A percentile compares a stretch with the other conserved stretches of the same genome.
Conservation (phyloP, 2,113 vertebrate species). For the Arenaria interpres region DNA sequence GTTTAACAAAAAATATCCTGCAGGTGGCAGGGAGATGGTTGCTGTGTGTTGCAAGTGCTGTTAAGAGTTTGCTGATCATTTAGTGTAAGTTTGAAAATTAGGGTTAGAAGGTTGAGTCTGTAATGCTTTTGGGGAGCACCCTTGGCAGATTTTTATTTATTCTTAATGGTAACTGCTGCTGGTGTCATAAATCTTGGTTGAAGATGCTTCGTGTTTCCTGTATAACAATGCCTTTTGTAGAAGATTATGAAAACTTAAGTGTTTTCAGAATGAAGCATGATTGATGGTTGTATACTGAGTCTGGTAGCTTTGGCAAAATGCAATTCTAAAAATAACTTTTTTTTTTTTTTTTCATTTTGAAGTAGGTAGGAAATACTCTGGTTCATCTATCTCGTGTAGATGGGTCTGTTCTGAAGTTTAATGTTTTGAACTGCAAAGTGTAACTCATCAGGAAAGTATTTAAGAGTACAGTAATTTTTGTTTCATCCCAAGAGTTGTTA, state of each 20-base stretch:
- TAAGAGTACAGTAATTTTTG: background rate
- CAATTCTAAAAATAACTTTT: background rate
- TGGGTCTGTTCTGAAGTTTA: background rate
- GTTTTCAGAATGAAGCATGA: background rate
- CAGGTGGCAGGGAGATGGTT: conserved; percentile 20
- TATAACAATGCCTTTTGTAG: background rate
- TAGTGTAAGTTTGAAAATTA: background rate
- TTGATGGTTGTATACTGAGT: background rate
- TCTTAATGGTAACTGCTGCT: background rate
- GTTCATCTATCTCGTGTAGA: background rate
- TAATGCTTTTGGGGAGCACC: background rate
- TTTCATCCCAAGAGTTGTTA: background rate
- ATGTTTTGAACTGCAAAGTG: background rate
- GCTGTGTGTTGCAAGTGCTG: background rate
- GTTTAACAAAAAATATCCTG: background rate
- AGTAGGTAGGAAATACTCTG: background rate
- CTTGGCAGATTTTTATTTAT: background rate
- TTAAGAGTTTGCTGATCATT: background rate
- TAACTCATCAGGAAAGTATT: background rate
- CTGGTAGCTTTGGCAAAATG: background rate
- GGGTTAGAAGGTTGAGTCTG: background rate
- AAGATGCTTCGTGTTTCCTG: background rate
- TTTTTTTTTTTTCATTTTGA: background rate
- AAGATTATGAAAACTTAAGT: background rate
- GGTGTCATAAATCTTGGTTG: background rate